Percentiles rank a stretch among this genome's conserved stretches.
Conservation (phyloP, 1,140 invertebrate species). For the Triops longicaudatus region DNA sequence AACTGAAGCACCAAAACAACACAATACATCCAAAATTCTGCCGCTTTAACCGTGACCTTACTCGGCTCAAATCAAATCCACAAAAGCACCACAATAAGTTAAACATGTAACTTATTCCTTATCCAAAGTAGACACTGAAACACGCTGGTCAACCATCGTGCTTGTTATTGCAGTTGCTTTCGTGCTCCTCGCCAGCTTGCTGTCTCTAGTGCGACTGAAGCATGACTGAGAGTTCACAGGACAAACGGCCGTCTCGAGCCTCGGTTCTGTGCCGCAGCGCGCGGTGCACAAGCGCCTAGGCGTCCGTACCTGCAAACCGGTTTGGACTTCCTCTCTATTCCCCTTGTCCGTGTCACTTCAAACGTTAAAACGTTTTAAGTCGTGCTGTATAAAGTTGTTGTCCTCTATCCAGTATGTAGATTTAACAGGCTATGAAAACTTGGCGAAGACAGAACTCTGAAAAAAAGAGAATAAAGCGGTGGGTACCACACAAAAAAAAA, state of each 20-base stretch:
- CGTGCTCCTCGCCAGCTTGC: background rate
- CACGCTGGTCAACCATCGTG: too few relatives aligned
- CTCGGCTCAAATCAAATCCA: background rate
- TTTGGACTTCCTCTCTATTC: background rate
- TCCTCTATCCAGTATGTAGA: background rate
- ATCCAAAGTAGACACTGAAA: too few relatives aligned
- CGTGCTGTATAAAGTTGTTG: background rate
- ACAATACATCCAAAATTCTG: conserved; percentile 1
- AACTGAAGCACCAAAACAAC: background rate
- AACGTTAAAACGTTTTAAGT: background rate
- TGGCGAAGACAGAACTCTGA: background rate
- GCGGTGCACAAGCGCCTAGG: background rate
- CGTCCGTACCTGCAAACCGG: background rate
- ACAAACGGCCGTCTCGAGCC: background rate
- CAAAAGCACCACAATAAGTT: background rate
- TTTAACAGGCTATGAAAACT: background rate
- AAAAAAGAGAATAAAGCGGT: too few relatives aligned
- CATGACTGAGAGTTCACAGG: background rate
- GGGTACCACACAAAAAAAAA: too few relatives aligned
- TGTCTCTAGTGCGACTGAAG: background rate
- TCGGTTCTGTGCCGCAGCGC: background rate
- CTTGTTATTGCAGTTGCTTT: too few relatives aligned
- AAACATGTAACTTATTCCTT: too few relatives aligned
- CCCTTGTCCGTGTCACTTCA: background rate
- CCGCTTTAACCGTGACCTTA: background rate